Evolutionary conservation across 2,888 invertebrate genomes (phyloP), one percentile per base, ranked within the genome.

Genomic region (Eupithecia inturbata): DNA sequence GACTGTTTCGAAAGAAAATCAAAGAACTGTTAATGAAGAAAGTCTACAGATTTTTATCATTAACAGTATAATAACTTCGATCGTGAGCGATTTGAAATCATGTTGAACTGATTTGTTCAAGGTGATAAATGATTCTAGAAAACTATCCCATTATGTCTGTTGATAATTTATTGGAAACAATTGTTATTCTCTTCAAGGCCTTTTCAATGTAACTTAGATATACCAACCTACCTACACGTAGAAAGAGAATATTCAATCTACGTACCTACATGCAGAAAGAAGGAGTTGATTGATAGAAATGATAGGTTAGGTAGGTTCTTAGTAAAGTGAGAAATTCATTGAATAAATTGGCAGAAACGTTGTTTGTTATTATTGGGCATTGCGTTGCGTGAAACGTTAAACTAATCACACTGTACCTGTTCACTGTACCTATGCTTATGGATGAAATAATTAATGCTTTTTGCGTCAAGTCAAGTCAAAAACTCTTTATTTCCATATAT

Each of bases 311-410:
- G 22, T 22, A 53, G 22, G 49, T 67, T 49, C 45, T n/a, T 68
- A 33, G 19, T n/a, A 28, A 31, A 64, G 63, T 64, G 63, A 33
- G 67, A 67, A 49, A 72, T 57, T 70, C 39, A 28, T 36, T 12
- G 19, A 66, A 67, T 72, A 72, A 72, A 70, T 72, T 72, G 75
- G 72, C 67, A 75, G 31, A 36, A 36, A 22, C 57, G 63, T n/a
- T n/a, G n/a, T n/a, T 33, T 63, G 63, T n/a, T 64, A 36, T 63
- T 63, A 33, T 33, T 64, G 31, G n/a, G 10, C 63, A 36, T 36
- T 19, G 33, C 19, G 63, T 33, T 36, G 22, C 36, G 36, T 64
- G 36, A 9, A 36, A 36, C 36, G 7, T 9, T 0, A 0, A 9
- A 6, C 36, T 36, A 6, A 9, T 5, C 12, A n/a, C 53, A 12